Evolutionary conservation across 2,797 vertebrate species (phyloP).

Genomic region (Lycodopsis pacificus): DNA sequence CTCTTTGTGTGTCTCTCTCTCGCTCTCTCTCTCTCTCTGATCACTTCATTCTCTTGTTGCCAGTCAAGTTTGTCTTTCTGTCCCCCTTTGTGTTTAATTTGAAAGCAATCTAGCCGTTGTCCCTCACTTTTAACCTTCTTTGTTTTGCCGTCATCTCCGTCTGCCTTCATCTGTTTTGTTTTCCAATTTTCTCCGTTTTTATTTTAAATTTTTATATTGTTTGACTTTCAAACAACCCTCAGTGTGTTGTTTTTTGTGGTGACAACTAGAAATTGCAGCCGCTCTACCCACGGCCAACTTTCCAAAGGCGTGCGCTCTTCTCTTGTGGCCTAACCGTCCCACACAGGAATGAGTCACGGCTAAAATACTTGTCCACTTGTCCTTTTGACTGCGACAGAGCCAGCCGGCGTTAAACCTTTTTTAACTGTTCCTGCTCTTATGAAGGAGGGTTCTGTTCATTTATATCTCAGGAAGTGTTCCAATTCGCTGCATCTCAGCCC

Average conservation of each 20-base stretch:
- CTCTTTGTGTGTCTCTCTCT: constrained; percentile 50
- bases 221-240: constrained; percentile 28
- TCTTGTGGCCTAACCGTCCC: constrained; percentile 53
- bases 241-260: constrained; percentile 53
- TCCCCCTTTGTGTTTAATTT: constrained; percentile 41
- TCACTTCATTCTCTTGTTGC: constrained; percentile 55
- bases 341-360: constrained; percentile 47
- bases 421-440: constrained; percentile 29
- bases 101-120: constrained; percentile 5
- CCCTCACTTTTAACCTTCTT: not conserved
- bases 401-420: constrained; percentile 26
- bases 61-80: constrained; percentile 69
- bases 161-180: constrained; percentile 26
- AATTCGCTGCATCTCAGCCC: constrained; percentile 17
- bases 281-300: constrained; percentile 34
- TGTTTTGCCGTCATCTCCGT: constrained; percentile 23
- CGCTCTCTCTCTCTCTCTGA: constrained; percentile 50
- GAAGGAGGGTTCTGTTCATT: constrained; percentile 38
- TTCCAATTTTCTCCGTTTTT: constrained; percentile 2
- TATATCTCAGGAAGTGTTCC: constrained; percentile 26
- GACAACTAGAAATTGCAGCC: constrained; percentile 47
- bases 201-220: constrained; percentile 24
- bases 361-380: constrained; percentile 26
- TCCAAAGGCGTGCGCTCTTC: constrained; percentile 37
- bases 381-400: constrained; percentile 46